Percentiles rank a stretch among this genome's conserved stretches.
phyloP scores from a whole-genome alignment of 2,797 vertebrate genomes.

The Myotis planiceps region DNA sequence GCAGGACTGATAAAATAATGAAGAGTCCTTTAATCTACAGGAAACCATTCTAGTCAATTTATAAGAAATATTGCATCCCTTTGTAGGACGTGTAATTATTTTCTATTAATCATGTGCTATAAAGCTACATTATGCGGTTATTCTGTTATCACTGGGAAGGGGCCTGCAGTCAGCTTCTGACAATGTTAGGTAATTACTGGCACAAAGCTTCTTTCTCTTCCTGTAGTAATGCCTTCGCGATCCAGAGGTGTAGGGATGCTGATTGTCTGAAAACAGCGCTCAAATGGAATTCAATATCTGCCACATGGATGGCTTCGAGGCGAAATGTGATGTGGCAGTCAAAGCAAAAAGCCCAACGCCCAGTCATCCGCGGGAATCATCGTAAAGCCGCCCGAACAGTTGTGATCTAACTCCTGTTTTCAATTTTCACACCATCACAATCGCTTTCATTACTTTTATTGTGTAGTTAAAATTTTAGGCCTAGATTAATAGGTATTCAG shows the following conservation, averaged over 20 bases:
- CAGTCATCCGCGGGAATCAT: slow-evolving; percentile 41
- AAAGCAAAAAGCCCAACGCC: slow-evolving; percentile 5
- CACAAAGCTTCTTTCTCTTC: slow-evolving; percentile 89
- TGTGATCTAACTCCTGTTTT: slow-evolving; percentile 46
- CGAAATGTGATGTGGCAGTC: slow-evolving; percentile 69
- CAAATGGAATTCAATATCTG: slow-evolving; percentile 86
- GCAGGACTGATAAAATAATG: slow-evolving; percentile 91
- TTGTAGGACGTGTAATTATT: slow-evolving; percentile 91
- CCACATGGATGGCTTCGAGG: slow-evolving; percentile 87
- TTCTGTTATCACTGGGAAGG: slow-evolving; percentile 91
- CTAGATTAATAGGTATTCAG: slow-evolving; percentile 70
- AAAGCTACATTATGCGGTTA: slow-evolving; percentile 90
- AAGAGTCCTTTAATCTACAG: slow-evolving; percentile 92
- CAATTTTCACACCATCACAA: slow-evolving; percentile 12
- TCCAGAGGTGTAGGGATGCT: slow-evolving; percentile 86
- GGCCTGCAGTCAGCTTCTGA: slow-evolving; percentile 91
- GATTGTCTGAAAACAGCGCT: slow-evolving; percentile 86
- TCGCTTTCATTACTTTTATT: slow-evolving; percentile 30
- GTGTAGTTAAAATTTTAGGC: slow-evolving; percentile 31
- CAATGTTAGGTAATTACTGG: slow-evolving; percentile 91
- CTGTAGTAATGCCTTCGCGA: slow-evolving; percentile 87
- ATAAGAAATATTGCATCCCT: slow-evolving; percentile 92
- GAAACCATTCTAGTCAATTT: slow-evolving; percentile 92
- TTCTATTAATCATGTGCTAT: slow-evolving; percentile 92
- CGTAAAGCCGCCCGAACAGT: not conserved